A percentile compares a stretch with the other conserved stretches of the same genome.
Evolutionary conservation across 2,797 vertebrate species (phyloP).

Genomic region (Paedocypris micromegethes): DNA sequence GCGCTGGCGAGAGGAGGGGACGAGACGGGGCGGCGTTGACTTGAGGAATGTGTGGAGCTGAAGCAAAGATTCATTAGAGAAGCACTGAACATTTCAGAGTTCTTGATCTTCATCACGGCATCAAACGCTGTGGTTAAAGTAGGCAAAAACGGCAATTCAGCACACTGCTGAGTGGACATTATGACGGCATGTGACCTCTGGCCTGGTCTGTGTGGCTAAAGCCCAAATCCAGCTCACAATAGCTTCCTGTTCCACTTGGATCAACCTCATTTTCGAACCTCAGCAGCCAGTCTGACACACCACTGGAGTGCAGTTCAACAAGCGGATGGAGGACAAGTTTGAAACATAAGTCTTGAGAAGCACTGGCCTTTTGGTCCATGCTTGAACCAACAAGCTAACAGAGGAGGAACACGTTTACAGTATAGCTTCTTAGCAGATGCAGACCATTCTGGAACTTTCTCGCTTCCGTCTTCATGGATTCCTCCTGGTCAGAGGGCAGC

Average conservation of each 20-base stretch:
- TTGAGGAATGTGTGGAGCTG: slow-evolving; percentile 74
- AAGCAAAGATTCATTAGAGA: slow-evolving; percentile 75
- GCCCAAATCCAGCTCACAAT: slow-evolving; percentile 79
- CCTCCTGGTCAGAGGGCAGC: too few relatives aligned
- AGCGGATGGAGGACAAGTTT: slow-evolving; percentile 30
- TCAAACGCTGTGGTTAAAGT: slow-evolving; percentile 14
- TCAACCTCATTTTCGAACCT: slow-evolving; percentile 69
- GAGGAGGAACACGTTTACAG: too few relatives aligned
- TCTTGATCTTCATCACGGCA: slow-evolving; percentile 57
- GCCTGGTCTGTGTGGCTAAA: slow-evolving; percentile 70
- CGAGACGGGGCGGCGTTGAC: slow-evolving; percentile 58
- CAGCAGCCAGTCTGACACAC: slow-evolving; percentile 60
- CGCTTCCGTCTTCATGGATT: too few relatives aligned
- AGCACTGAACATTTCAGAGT: slow-evolving; percentile 66
- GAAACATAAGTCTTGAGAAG: slow-evolving; percentile 47
- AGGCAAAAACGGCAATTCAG: slow-evolving; percentile 22
- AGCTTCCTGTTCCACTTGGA: slow-evolving; percentile 79
- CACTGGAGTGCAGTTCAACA: slow-evolving; percentile 60
- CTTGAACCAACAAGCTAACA: too few relatives aligned
- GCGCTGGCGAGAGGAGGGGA: slow-evolving; percentile 40
- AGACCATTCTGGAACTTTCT: too few relatives aligned
- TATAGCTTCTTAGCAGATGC: too few relatives aligned
- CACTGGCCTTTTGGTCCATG: too few relatives aligned
- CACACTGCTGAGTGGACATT: slow-evolving; percentile 70
- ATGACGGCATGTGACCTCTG: slow-evolving; percentile 73